Evolutionary conservation across 53 echinoderm and acorn worm genomes (phyloP), one percentile per base, ranked within the genome.

Genomic region (Pentamera pediparva): DNA sequence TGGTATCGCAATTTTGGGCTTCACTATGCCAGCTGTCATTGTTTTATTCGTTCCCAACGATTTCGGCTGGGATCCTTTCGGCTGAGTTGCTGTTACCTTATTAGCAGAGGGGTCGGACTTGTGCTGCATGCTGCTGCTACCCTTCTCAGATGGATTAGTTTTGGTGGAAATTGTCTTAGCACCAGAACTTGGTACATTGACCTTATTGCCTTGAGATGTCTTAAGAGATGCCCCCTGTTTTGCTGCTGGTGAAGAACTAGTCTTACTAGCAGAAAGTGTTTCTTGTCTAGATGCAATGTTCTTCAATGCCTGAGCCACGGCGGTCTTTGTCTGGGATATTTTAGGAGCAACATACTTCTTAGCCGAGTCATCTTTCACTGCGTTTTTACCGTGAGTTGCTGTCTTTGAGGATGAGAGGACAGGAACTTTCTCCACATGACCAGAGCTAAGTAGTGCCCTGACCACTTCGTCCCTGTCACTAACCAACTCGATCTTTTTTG

Each of bases 1-100:
- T 37, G 83, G 49, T 58, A 76, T 70, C 76, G 30, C 26, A 13
- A 76, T 37, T 33, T 83, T 83, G 17, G 83, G 76, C 57, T 48
- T 76, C 27, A 77, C n/a, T 17, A 61, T 36, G 25, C 76, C 76
- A 18, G 48, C 28, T 1, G 77, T 10, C 8, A 35, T 28, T 26
- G 76, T 57, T 1, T 35, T 17, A 21, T 47, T 58, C n/a, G 83
- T 59, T 17, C 39, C 22, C 65, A 39, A 39, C 36, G 39, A 36
- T 8, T 19, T 26, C 20, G 65, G 33, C 6, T 25, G 19, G 25
- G 26, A 43, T 11, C 26, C 31, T 20, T 67, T 67, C 30, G n/a
- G 30, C 29, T 67, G 67, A 26, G 47, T 13, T 7, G 67, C 27
- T 1, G 45, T 41, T n/a, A n/a, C n/a, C 28, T 45, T 67, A 11